phyloP scores from a whole-genome alignment of 2,888 invertebrate genomes.

The Drosophila sordidula region DNA sequence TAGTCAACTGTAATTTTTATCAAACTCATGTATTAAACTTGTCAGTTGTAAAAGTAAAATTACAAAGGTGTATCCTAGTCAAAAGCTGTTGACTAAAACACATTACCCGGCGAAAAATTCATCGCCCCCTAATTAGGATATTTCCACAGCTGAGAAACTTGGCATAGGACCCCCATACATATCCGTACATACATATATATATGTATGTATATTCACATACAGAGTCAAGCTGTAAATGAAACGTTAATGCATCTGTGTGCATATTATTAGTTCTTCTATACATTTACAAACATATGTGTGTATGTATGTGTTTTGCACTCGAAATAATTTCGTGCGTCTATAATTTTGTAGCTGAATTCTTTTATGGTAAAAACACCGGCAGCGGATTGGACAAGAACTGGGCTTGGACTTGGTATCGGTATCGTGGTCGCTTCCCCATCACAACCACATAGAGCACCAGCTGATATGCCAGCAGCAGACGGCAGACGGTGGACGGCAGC shows the following conservation, averaged over 20 bases:
- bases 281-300: background rate
- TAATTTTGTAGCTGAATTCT: background rate
- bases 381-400: slow-evolving; percentile 35
- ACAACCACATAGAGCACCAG: slow-evolving; percentile 50
- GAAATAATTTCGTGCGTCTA: slow-evolving; percentile 14
- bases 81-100: slow-evolving; percentile 2
- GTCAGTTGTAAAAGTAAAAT: background rate
- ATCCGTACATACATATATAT: background rate
- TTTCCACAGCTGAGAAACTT: slow-evolving; percentile 43
- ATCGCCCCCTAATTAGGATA: slow-evolving; percentile 15
- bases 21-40: background rate
- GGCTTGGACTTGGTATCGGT: slow-evolving; percentile 40
- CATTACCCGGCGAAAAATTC: slow-evolving; percentile 3
- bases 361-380: slow-evolving; percentile 58
- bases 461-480: slow-evolving; percentile 58
- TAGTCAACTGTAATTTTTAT: slow-evolving; percentile 3
- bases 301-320: slow-evolving; percentile 11
- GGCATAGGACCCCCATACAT: slow-evolving; percentile 39
- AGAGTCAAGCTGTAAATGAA: background rate
- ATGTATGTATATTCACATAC: slow-evolving; percentile 5
- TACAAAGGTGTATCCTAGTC: slow-evolving; percentile 2
- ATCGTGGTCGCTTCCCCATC: slow-evolving; percentile 40
- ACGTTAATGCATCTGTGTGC: slow-evolving; percentile 20
- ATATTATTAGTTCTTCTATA: slow-evolving; percentile 9
- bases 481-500: slow-evolving; percentile 1